phyloP scores from a whole-genome alignment of 2,797 vertebrate species.

The Bryconaethiops microstoma region DNA sequence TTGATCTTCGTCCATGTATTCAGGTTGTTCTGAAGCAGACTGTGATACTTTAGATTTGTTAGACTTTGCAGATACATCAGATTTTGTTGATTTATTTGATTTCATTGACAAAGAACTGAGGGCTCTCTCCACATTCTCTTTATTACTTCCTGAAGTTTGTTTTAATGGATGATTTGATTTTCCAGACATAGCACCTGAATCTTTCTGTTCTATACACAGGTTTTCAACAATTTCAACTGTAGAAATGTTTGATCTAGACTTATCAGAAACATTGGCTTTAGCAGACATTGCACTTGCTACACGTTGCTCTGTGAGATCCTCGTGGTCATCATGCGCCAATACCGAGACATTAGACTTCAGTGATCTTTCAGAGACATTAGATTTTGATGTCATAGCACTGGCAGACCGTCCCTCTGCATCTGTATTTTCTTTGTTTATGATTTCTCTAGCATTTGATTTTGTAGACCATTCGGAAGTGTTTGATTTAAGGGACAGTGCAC shows the following conservation, averaged over 20 bases:
- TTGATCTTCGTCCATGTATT: conserved; percentile 2
- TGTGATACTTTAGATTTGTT: conserved; percentile 30
- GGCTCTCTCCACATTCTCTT: conserved; percentile 8
- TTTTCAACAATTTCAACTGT: background rate
- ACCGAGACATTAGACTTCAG: conserved; percentile 61
- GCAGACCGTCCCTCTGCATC: background rate
- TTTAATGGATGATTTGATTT: background rate
- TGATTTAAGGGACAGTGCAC: conserved; percentile 33
- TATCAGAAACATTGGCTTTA: conserved; percentile 20
- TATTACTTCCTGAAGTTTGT: background rate
- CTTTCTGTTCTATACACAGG: background rate
- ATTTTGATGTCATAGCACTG: conserved; percentile 47
- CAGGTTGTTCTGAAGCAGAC: background rate
- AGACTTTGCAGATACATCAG: conserved; percentile 24
- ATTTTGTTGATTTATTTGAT: conserved; percentile 36
- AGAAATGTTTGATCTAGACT: conserved; percentile 18
- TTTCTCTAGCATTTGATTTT: conserved; percentile 33
- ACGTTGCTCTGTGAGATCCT: background rate
- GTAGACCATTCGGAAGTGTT: conserved; percentile 38
- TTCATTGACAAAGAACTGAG: conserved; percentile 40
- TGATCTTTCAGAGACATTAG: conserved; percentile 51
- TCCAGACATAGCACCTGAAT: background rate
- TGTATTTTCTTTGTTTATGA: conserved; percentile 59
- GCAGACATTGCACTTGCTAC: conserved; percentile 16
- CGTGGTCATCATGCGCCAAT: background rate